These are phyloP conservation scores for Amphipoea oculea DNA, from an alignment of 2,888 invertebrate species.

Conservation along the genomic window DNA sequence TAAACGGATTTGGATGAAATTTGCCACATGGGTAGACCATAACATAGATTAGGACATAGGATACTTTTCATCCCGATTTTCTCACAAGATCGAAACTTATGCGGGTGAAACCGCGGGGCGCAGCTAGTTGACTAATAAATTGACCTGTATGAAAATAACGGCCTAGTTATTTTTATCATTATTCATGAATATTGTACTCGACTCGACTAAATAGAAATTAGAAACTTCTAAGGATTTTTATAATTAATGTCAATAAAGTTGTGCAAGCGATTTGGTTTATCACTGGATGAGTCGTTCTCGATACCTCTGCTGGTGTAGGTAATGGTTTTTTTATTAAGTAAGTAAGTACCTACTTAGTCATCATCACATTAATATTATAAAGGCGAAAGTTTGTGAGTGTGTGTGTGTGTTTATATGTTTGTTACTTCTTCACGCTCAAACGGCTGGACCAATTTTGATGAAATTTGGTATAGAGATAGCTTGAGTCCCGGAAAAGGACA, in stretches of 20 bases:
- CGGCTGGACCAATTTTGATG: too few relatives aligned
- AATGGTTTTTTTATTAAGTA: neutral
- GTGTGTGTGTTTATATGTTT: too few relatives aligned
- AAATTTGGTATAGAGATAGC: too few relatives aligned
- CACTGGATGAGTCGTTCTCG: slow-evolving; percentile 6
- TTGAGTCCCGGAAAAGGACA: too few relatives aligned
- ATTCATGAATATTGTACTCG: neutral
- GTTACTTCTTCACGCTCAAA: too few relatives aligned
- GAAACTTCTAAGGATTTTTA: neutral
- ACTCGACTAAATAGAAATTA: neutral
- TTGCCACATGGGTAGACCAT: neutral
- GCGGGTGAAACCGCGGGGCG: neutral
- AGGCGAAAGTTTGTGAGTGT: too few relatives aligned
- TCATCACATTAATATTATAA: too few relatives aligned
- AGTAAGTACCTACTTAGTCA: neutral
- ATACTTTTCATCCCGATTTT: neutral
- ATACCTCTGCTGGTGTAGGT: neutral
- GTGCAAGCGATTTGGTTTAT: slow-evolving; percentile 2
- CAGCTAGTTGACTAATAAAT: neutral
- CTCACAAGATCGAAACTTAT: neutral
- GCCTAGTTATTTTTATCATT: neutral
- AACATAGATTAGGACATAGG: neutral
- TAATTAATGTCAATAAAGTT: neutral
- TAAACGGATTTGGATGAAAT: neutral
- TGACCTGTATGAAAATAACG: neutral